Evolutionary conservation across 2,113 vertebrate species (phyloP).

Genomic region (Empidonax alnorum): DNA sequence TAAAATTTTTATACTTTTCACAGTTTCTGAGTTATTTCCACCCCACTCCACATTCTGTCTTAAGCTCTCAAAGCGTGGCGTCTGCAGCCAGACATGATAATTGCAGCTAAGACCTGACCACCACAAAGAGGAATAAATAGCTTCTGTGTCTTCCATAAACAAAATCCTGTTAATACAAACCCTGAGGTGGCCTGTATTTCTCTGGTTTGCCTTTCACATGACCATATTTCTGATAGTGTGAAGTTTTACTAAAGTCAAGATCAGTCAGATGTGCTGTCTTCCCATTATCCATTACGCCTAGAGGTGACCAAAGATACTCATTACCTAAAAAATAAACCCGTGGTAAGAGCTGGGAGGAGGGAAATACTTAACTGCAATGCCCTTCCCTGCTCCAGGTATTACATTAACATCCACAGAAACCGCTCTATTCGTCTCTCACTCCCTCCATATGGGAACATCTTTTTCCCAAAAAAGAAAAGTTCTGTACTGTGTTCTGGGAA

Average conservation of each 20-base stretch:
- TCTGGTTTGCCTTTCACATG: not conserved
- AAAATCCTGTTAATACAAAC: not conserved
- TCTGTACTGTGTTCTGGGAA: not conserved
- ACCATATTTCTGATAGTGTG: not conserved
- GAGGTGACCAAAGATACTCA: not conserved
- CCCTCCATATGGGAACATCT: not conserved
- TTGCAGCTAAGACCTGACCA: not conserved
- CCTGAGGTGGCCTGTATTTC: not conserved
- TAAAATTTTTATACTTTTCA: not conserved
- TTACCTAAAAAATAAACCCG: not conserved
- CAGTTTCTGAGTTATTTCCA: not conserved
- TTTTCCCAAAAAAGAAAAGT: not conserved
- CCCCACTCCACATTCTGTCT: rapidly evolving
- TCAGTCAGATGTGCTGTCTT: not conserved
- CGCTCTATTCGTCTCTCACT: rapidly evolving
- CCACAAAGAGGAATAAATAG: not conserved
- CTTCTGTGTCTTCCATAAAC: not conserved
- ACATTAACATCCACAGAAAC: rapidly evolving
- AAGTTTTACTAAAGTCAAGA: not conserved
- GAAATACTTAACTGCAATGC: not conserved
- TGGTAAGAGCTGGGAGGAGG: not conserved
- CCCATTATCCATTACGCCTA: not conserved
- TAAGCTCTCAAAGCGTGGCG: not conserved
- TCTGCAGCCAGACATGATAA: not conserved
- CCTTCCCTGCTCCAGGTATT: not conserved